Evolutionary conservation across 2,888 invertebrate species (phyloP).

Genomic region (Hirtodrosophila cameraria): DNA sequence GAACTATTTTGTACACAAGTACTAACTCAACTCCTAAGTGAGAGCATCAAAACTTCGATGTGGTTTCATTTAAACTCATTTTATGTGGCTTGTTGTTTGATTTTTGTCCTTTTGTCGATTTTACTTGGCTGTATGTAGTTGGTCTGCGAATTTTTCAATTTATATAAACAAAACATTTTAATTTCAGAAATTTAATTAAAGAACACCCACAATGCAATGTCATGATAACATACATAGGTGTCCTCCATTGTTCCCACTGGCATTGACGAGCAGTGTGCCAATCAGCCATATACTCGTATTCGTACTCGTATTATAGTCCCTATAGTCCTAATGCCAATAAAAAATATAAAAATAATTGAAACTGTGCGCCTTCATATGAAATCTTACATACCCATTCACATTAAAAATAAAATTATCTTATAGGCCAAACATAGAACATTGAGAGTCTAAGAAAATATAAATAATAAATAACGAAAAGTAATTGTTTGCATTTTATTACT

Average conservation of each 20-base stretch:
- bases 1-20: too few relatives aligned
- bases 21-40: too few relatives aligned
- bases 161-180: constrained; percentile 84
- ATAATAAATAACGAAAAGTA: too few relatives aligned
- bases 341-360: too few relatives aligned
- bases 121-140: constrained; percentile 41
- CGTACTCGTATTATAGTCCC: too few relatives aligned
- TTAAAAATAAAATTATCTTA: too few relatives aligned
- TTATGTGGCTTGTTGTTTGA: constrained; percentile 28
- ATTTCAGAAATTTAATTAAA: constrained; percentile 85
- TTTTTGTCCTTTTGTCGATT: constrained; percentile 43
- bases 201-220: constrained; percentile 69
- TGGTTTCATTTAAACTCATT: background rate
- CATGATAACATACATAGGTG: constrained; percentile 61
- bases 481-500: too few relatives aligned
- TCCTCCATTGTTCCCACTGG: constrained; percentile 33
- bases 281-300: constrained; percentile 20
- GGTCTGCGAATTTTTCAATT: constrained; percentile 82
- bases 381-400: too few relatives aligned
- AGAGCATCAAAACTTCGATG: constrained; percentile 16
- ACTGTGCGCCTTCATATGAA: constrained; percentile 10
- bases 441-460: too few relatives aligned
- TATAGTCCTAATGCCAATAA: constrained; percentile 28
- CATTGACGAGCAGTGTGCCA: constrained; percentile 47
- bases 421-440: too few relatives aligned